Base-by-base conservation (phyloP, 2,888 invertebrate genomes). In the Xylota segnis region DNA sequence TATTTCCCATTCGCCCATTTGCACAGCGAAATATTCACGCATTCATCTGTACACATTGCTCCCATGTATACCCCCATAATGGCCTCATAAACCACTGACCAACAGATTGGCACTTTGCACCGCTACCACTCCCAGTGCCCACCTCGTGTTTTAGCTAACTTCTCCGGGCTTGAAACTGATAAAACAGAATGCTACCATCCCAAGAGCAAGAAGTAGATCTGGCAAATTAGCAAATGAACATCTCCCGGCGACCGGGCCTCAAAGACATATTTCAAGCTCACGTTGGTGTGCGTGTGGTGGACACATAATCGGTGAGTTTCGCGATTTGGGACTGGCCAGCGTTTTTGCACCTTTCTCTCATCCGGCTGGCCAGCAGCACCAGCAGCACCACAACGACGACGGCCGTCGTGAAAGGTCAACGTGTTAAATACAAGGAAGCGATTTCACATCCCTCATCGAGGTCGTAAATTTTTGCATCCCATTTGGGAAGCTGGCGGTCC, bases 401-500 rank as follows among this genome's bases (percentile, higher is more conserved):
- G 18, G 52, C 58, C 50, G 27, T n/a, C 32, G 54, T 10, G n/a
- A 81, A 65, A 74, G 87, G 87, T 87, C 87, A 87, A 87, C 81
- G 87, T 81, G 87, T 87, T 87, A 78, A 88, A 87, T 83, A 88
- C 88, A 88, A 88, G 88, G 88, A 88, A 88, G 88, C 88, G 84
- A 88, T 87, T 82, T 72, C 84, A 77, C 87, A 86, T 87, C 88
- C 88, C 72, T 88, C 87, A 87, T 78, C 83, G 74, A 81, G 45
- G 81, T 87, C 87, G 88, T 88, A 88, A 88, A 88, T 88, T 87
- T 83, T 75, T 87, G 72, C 71, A 84, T 88, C 84, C 88, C 88
- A 88, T 84, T 82, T 79, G 71, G 79, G 54, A 72, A 58, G 50
- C 59, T 82, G 56, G 71, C 78, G 29, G 76, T 52, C 40, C 50